A percentile compares a stretch with the other conserved stretches of the same genome.
These are phyloP conservation scores for Girardinichthys multiradiatus DNA, from an alignment of 2,113 vertebrate genomes.

Conservation along the genomic window DNA sequence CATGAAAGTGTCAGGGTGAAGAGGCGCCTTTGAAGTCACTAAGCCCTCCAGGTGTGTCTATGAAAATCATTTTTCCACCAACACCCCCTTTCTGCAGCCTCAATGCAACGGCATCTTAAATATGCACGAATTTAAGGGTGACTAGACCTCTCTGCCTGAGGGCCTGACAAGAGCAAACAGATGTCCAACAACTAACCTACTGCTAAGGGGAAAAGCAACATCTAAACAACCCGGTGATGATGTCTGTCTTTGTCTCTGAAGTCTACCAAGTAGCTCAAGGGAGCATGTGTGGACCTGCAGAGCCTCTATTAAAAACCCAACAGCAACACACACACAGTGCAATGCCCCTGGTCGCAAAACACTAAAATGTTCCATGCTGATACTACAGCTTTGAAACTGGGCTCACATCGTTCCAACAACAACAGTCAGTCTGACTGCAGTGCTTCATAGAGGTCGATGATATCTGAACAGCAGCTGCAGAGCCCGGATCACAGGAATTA, in stretches of 20 bases:
- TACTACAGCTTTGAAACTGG: constrained; percentile 45
- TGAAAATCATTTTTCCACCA: constrained; percentile 67
- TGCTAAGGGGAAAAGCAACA: constrained; percentile 71
- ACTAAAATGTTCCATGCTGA: constrained; percentile 46
- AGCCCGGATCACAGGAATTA: constrained; percentile 61
- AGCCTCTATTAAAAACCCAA: constrained; percentile 42
- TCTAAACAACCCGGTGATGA: constrained; percentile 59
- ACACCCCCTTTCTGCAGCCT: constrained; percentile 52
- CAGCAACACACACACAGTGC: constrained; percentile 31
- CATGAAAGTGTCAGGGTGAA: constrained; percentile 63
- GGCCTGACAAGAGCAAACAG: constrained; percentile 82
- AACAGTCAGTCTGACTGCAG: constrained; percentile 47
- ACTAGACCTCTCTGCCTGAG: constrained; percentile 50
- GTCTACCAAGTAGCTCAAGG: constrained; percentile 59
- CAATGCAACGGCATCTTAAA: constrained; percentile 72
- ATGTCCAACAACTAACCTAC: constrained; percentile 80
- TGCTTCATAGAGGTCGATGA: constrained; percentile 50
- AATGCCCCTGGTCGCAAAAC: constrained; percentile 29
- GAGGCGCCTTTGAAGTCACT: constrained; percentile 72
- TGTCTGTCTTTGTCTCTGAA: constrained; percentile 68
- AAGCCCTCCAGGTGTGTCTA: constrained; percentile 77
- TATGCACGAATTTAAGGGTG: constrained; percentile 71
- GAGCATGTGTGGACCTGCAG: constrained; percentile 73
- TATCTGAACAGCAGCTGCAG: constrained; percentile 58
- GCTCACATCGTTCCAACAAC: constrained; percentile 49